These are phyloP conservation scores for Pimephales promelas DNA, from an alignment of 2,113 vertebrate genomes.

Conservation along the genomic window DNA sequence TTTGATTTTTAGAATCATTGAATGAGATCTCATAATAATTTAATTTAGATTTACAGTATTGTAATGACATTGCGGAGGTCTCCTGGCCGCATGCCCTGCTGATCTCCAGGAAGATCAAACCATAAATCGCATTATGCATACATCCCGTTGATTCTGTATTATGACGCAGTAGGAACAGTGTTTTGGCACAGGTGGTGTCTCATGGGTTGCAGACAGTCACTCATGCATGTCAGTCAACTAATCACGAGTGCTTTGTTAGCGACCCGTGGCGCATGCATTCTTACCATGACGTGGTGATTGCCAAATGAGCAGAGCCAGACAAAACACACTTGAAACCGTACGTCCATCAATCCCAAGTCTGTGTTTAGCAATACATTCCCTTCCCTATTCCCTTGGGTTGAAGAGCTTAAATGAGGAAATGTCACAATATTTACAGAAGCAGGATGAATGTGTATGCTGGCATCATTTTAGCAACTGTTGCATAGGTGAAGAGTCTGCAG, in stretches of 20 bases:
- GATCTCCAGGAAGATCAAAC: background rate
- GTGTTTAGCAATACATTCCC: background rate
- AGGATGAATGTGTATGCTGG: slow-evolving; percentile 31
- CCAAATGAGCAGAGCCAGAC: slow-evolving; percentile 42
- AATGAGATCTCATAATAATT: too few species aligned
- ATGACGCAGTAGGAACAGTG: background rate
- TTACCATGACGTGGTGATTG: slow-evolving; percentile 13
- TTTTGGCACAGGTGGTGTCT: slow-evolving; percentile 25
- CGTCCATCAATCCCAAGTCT: background rate
- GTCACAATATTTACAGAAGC: slow-evolving; percentile 64
- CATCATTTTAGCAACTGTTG: slow-evolving; percentile 24
- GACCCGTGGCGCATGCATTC: slow-evolving; percentile 22
- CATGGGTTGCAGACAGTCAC: slow-evolving; percentile 10
- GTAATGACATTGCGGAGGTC: background rate
- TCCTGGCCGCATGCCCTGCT: background rate
- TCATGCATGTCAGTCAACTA: slow-evolving; percentile 34
- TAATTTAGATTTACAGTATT: too few species aligned
- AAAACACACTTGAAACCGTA: slow-evolving; percentile 25
- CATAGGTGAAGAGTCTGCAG: background rate
- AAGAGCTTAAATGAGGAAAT: slow-evolving; percentile 42
- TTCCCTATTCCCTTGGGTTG: slow-evolving; percentile 3
- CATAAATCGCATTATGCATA: background rate
- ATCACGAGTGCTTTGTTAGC: background rate
- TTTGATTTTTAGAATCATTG: too few species aligned
- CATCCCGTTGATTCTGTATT: background rate